Evolutionary conservation across 2,888 invertebrate species (phyloP).

Genomic region (Pemphredon lugubris): DNA sequence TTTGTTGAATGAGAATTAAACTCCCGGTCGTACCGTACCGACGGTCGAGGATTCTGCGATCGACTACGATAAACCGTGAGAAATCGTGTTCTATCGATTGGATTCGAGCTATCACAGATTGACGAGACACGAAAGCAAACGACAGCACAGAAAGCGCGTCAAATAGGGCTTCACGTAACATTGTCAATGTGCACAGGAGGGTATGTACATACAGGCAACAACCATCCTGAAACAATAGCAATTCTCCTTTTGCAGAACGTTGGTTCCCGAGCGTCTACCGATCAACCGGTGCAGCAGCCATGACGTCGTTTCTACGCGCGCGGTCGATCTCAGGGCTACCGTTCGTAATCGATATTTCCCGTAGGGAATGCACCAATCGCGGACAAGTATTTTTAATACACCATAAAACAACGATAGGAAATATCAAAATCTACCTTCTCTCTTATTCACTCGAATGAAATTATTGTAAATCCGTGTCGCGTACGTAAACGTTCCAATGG

Average conservation of each 20-base stretch:
- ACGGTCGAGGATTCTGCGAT: background rate
- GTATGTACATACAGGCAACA: conserved; percentile 77
- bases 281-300: conserved; percentile 53
- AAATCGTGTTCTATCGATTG: conserved; percentile 13
- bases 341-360: no score
- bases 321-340: background rate
- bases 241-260: conserved; percentile 61
- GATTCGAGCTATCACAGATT: conserved; percentile 45
- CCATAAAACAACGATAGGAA: no score
- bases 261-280: conserved; percentile 54
- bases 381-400: no score
- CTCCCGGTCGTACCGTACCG: no score
- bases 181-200: conserved; percentile 59
- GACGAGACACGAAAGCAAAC: conserved; percentile 60
- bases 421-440: no score
- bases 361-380: no score
- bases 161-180: conserved; percentile 47
- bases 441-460: no score
- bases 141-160: conserved; percentile 51
- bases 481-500: no score
- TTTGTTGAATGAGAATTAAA: background rate
- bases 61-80: background rate
- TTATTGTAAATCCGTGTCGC: no score
- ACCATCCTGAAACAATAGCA: conserved; percentile 72
- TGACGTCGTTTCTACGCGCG: conserved; percentile 28